Evolutionary conservation across 2,888 invertebrate genomes (phyloP).

Genomic region (Atethmia centrago): DNA sequence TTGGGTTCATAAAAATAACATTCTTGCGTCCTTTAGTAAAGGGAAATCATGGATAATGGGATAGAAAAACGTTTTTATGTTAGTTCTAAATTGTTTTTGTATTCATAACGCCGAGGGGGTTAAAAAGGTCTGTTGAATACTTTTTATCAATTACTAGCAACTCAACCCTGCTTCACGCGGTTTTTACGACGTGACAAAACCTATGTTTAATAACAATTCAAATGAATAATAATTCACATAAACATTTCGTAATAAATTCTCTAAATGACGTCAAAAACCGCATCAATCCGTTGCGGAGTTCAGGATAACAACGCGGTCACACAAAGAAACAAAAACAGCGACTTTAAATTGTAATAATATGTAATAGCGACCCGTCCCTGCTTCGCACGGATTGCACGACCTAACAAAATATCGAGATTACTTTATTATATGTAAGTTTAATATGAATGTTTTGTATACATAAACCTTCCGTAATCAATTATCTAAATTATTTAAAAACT

Average conservation of each 20-base stretch:
- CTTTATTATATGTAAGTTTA: too few relatives aligned
- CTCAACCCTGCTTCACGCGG: not conserved
- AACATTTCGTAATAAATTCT: not conserved
- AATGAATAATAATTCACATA: too few relatives aligned
- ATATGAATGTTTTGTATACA: too few relatives aligned
- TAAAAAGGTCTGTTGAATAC: not conserved
- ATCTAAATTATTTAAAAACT: too few relatives aligned
- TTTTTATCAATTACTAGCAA: not conserved
- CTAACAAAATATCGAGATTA: too few relatives aligned
- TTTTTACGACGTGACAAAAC: not conserved
- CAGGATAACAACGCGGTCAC: not conserved
- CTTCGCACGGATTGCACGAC: too few relatives aligned
- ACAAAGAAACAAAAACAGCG: not conserved
- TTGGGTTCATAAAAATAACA: conserved; percentile 49
- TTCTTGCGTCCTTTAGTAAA: conserved; percentile 29
- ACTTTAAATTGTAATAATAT: too few relatives aligned
- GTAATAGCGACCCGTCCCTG: too few relatives aligned
- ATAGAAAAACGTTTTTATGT: conserved; percentile 4
- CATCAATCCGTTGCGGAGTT: not conserved
- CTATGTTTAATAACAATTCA: not conserved
- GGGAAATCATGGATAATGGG: conserved; percentile 9
- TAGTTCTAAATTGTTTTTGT: conserved; percentile 14
- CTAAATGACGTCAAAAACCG: not conserved
- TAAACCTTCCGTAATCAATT: too few relatives aligned
- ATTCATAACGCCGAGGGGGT: not conserved